Percentiles rank a stretch among this genome's conserved stretches.
These are phyloP conservation scores for Chrysolina haemoptera DNA, from an alignment of 2,888 invertebrate species.

Conservation along the genomic window DNA sequence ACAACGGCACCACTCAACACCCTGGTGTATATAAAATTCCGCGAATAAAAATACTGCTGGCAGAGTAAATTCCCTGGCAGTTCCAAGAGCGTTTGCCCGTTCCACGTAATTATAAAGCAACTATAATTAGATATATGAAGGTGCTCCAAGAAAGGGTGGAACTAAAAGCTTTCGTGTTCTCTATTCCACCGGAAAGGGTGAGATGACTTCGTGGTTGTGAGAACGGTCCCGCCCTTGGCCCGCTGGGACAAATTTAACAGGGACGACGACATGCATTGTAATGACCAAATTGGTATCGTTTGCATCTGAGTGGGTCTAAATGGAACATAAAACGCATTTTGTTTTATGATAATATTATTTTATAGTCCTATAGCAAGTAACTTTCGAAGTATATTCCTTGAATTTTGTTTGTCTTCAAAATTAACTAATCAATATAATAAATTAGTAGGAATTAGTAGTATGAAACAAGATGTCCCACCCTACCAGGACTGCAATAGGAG, in stretches of 20 bases:
- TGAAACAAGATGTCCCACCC: too few relatives aligned
- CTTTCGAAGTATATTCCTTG: too few relatives aligned
- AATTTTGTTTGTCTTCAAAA: too few relatives aligned
- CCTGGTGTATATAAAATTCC: neutral
- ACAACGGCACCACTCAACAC: neutral
- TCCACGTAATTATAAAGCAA: slow-evolving; percentile 15
- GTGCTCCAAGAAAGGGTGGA: slow-evolving; percentile 23
- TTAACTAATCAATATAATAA: too few relatives aligned
- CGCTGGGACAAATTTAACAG: neutral
- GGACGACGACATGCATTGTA: neutral
- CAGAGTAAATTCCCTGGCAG: slow-evolving; percentile 7
- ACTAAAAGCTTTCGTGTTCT: slow-evolving; percentile 31
- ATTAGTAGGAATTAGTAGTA: too few relatives aligned
- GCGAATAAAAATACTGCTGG: neutral
- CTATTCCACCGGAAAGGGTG: neutral
- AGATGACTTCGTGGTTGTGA: slow-evolving; percentile 1
- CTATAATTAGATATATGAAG: slow-evolving; percentile 24
- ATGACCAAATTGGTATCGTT: neutral
- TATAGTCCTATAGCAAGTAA: too few relatives aligned
- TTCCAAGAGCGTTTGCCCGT: slow-evolving; percentile 6
- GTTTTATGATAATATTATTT: too few relatives aligned
- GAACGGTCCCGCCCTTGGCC: neutral
- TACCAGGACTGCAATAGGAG: too few relatives aligned
- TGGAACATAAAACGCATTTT: too few relatives aligned
- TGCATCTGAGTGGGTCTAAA: neutral